A percentile compares a stretch with the other conserved stretches of the same genome.
phyloP scores from a whole-genome alignment of 2,888 invertebrate genomes.

The Aphelenchoides bicaudatus region DNA sequence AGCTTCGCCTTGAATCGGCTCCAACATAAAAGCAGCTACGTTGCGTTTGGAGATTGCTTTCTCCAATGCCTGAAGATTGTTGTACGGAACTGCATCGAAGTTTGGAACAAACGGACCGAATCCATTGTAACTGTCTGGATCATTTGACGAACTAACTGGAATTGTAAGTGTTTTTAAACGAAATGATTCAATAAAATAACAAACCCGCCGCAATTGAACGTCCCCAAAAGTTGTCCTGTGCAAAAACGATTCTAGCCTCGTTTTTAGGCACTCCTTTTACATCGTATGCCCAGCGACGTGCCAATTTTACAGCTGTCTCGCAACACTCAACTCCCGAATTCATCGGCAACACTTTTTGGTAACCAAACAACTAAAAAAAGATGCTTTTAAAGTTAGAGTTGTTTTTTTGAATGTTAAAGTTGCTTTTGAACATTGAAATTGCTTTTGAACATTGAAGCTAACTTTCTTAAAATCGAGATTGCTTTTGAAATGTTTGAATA shows the following conservation, averaged over 20 bases:
- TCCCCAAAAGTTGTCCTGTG: conserved; percentile 91
- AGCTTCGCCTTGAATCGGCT: conserved; percentile 94
- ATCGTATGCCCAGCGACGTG: conserved; percentile 86
- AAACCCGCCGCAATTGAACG: conserved; percentile 85
- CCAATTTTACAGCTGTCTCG: conserved; percentile 87
- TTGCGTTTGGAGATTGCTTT: conserved; percentile 74
- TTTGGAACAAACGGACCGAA: conserved; percentile 93
- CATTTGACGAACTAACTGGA: conserved; percentile 81
- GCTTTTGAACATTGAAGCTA: no score
- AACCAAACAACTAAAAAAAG: conserved; percentile 88
- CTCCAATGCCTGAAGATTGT: conserved; percentile 77
- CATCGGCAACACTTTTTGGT: conserved; percentile 86
- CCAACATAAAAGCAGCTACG: conserved; percentile 91
- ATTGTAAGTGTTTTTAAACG: no score
- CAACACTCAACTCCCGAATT: conserved; percentile 93
- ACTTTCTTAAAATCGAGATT: no score
- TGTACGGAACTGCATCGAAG: conserved; percentile 79
- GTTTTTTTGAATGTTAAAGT: no score
- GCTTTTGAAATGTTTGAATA: no score
- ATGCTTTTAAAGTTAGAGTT: no score
- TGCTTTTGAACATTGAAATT: no score
- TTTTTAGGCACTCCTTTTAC: conserved; percentile 79
- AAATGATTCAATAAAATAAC: no score
- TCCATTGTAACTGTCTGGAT: conserved; percentile 75
- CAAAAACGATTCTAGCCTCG: conserved; percentile 73